Conservation (phyloP, 2,113 vertebrate species). For the Benitochromis conjunctus region DNA sequence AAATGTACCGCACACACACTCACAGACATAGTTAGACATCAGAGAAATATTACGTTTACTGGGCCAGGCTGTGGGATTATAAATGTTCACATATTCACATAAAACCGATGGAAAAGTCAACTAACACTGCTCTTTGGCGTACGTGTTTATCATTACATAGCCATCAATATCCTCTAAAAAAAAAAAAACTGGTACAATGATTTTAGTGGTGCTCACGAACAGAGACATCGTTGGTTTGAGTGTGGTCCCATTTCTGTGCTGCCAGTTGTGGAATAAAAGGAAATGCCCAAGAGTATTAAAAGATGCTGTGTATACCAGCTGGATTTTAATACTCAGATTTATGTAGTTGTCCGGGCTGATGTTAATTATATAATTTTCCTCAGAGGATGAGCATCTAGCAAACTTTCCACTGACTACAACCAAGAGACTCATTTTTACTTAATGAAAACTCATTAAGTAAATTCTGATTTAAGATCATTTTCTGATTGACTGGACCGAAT, state of each 20-base stretch:
- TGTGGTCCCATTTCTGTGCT: neutral
- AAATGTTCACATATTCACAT: slow-evolving; percentile 14
- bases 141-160: neutral
- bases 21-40: slow-evolving; percentile 9
- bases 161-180: neutral
- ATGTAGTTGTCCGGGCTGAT: neutral
- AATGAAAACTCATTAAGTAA: neutral
- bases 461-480: neutral
- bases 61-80: neutral
- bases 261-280: neutral
- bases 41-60: slow-evolving; percentile 24
- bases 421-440: neutral
- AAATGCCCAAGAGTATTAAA: neutral
- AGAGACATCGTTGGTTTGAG: neutral
- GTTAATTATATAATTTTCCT: neutral
- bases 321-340: neutral
- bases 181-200: neutral
- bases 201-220: neutral
- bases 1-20: neutral
- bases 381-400: neutral
- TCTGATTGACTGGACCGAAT: neutral
- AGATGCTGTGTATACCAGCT: neutral
- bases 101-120: neutral
- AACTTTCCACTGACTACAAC: neutral
- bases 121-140: neutral